phyloP scores from a whole-genome alignment of 1,140 invertebrate genomes.

The Colletes gigas region DNA sequence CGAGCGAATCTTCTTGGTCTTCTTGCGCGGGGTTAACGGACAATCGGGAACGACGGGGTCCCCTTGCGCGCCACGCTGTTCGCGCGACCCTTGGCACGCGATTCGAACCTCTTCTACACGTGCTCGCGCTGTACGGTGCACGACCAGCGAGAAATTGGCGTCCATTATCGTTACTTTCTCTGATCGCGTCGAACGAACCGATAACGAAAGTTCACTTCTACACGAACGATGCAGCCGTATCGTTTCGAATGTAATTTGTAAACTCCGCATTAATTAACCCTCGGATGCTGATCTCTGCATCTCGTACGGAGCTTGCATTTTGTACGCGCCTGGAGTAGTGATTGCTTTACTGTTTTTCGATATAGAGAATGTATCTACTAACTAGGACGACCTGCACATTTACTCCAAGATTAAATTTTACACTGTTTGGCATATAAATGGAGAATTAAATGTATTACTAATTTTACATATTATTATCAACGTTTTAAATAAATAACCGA shows the following conservation, averaged over 20 bases:
- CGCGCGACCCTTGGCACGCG: slow-evolving; percentile 31
- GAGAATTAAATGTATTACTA: too few relatives aligned
- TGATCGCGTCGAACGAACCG: slow-evolving; percentile 28
- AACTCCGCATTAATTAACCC: neutral
- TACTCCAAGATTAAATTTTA: too few relatives aligned
- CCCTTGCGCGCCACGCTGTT: neutral
- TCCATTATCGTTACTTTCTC: slow-evolving; percentile 42
- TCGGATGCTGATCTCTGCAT: too few relatives aligned
- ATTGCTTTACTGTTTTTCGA: too few relatives aligned
- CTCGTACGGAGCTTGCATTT: too few relatives aligned
- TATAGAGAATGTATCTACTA: too few relatives aligned
- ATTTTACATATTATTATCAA: too few relatives aligned
- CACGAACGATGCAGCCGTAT: too few relatives aligned
- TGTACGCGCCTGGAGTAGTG: too few relatives aligned
- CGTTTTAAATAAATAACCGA: too few relatives aligned
- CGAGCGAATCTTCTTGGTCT: slow-evolving; percentile 18
- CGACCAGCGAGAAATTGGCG: slow-evolving; percentile 17
- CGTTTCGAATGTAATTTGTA: neutral
- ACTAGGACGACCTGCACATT: too few relatives aligned
- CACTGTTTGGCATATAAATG: too few relatives aligned
- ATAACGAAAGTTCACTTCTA: slow-evolving; percentile 41
- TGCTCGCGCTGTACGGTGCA: slow-evolving; percentile 2
- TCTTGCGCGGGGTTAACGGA: slow-evolving; percentile 9
- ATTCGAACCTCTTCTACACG: slow-evolving; percentile 30
- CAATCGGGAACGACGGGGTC: neutral